Evolutionary conservation across 2,888 invertebrate species (phyloP), one percentile per base, ranked within the genome.

Genomic region (Nebria brevicollis): DNA sequence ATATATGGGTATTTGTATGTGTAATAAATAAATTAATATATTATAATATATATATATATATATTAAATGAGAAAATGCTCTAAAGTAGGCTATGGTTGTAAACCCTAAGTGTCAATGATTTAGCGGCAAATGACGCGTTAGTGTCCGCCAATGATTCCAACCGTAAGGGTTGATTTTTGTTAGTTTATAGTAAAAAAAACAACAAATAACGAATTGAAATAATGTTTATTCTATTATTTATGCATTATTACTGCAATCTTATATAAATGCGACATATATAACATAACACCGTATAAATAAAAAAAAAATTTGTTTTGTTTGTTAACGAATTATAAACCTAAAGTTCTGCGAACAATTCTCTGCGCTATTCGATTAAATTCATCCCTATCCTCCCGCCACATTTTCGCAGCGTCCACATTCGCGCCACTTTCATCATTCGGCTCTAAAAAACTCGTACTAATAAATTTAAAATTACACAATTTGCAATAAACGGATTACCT

Each of bases 401-500:
- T 98, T 90, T 98, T 99, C 0, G 98, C 98, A 8, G 99, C 99
- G 89, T 99, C 99, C 0, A 99, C 99, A 90, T 99, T 99, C 0
- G 99, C 99, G 13, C 98, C 98, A 87, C 98, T 98, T 89, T 99
- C 99, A 88, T 99, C 99, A 89, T 99, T 99, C 0, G 99, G 99
- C 89, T 99, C 99, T 94, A 88, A 68, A 75, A 43, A 15, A 15
- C 43, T 41, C 6, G 10, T 15, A 43, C 10, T 1, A 64, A 13
- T 54, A 75, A 75, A 43, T 26, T 43, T 75, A 41, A 8, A 15
- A 15, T 13, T 20, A n/a, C 43, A 64, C 1, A 76, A 76, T 20
- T 13, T 72, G 34, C 13, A 66, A 26, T 54, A 0, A 66, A 68
- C 20, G 3, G 64, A 54, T 88, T 88, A 95, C 95, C 95, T 84